Evolutionary conservation across 1,140 invertebrate genomes (phyloP), one percentile per base, ranked within the genome.

Genomic region (Magallana angulata): DNA sequence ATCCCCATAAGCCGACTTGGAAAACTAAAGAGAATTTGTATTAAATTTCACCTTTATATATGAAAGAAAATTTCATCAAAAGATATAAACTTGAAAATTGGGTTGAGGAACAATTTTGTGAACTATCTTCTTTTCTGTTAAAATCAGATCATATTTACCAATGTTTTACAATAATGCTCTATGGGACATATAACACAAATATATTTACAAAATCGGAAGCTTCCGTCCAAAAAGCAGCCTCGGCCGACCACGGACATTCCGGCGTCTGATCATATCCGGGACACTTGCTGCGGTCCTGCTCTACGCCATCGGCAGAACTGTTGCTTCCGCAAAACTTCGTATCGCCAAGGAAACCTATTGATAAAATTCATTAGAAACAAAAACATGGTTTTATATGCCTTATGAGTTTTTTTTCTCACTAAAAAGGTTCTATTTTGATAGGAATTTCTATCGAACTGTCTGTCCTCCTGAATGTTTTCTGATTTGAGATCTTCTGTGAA

Each of bases 291-390:
- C 64, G 36, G 62, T 85, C 64, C 64, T 71, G 60, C n/a, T 85
- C 84, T 68, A 85, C 57, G 6, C 84, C 84, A 57, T 85, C 84
- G 71, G 84, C 24, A 7, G 60, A 60, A 16, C 59, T 57, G 24
- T 56, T 71, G 36, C 57, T 85, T 9, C 84, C 84, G 24, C 84
- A 85, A 60, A 60, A 85, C 18, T 85, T 85, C 16, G 30, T 85
- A 48, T 85, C 84, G 1, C 60, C 84, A 57, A 85, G 30, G 84
- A 68, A 85, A 48, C 84, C 84, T 85, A 76, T 30, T 3, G 4
- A 76, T 11, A 36, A 24, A 68, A 16, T 16, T 48, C 36, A 4
- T 48, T 48, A 48, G 24, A 48, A 48, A 48, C 5, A 48, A 5
- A 2, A 48, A 48, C 5, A 48, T 48, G 24, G 24, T 48, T 48